Percentiles rank a stretch among this genome's conserved stretches.
phyloP scores from a whole-genome alignment of 2,113 vertebrate species.

The Myiozetetes cayanensis region DNA sequence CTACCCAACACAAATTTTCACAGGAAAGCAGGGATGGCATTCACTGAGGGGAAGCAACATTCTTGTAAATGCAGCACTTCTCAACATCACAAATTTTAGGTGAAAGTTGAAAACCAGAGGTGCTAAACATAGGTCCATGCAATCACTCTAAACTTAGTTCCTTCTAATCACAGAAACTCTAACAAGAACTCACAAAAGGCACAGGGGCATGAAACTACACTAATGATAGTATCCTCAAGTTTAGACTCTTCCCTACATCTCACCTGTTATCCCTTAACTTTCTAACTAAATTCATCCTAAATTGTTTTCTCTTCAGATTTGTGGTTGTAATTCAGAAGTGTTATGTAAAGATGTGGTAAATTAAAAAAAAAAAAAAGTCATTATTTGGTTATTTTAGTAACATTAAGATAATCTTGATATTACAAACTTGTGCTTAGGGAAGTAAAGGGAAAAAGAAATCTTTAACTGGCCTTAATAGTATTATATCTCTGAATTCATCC shows the following conservation, averaged over 20 bases:
- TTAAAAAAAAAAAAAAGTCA: background rate
- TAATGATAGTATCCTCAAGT: background rate
- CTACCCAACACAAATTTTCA: background rate
- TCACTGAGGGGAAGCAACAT: background rate
- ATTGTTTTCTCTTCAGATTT: background rate
- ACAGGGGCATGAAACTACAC: background rate
- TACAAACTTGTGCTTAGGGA: background rate
- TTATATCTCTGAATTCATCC: background rate
- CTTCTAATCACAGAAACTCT: background rate
- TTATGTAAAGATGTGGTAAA: background rate
- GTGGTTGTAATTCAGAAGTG: background rate
- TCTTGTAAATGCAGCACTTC: background rate
- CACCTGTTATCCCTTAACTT: background rate
- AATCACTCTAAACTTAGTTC: background rate
- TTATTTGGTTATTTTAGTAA: background rate
- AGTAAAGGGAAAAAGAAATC: background rate
- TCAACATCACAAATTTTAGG: background rate
- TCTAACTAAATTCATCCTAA: background rate
- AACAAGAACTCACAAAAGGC: background rate
- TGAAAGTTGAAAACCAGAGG: background rate
- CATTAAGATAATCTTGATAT: background rate
- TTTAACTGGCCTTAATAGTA: background rate
- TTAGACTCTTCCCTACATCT: background rate
- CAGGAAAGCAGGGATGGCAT: background rate
- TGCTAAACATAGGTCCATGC: background rate